These are phyloP conservation scores for Harpegnathos saltator DNA, from an alignment of 1,140 invertebrate genomes.

Conservation along the genomic window DNA sequence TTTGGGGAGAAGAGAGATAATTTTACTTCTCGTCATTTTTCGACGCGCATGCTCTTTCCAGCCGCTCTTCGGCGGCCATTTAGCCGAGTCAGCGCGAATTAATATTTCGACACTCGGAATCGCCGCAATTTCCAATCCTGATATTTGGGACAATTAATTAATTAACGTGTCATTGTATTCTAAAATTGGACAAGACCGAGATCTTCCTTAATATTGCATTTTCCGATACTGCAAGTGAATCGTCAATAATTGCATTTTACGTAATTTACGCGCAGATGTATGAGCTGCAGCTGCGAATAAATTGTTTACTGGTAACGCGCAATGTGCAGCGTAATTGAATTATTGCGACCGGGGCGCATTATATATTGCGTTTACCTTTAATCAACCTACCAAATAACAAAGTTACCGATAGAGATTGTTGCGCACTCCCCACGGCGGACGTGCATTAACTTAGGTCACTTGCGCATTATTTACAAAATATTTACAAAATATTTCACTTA, in stretches of 20 bases:
- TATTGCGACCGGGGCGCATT: slow-evolving; percentile 26
- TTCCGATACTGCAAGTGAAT: slow-evolving; percentile 39
- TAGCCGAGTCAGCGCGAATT: background rate
- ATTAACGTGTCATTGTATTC: slow-evolving; percentile 44
- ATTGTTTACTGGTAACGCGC: slow-evolving; percentile 52
- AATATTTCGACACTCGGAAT: slow-evolving; percentile 19
- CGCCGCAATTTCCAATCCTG: slow-evolving; percentile 27
- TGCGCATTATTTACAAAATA: slow-evolving; percentile 40
- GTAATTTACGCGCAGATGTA: slow-evolving; percentile 49
- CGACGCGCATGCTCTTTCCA: too few species aligned
- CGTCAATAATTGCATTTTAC: slow-evolving; percentile 38
- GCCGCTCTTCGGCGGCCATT: background rate
- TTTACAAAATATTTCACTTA: slow-evolving; percentile 23
- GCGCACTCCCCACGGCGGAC: slow-evolving; percentile 5
- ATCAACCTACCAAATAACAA: slow-evolving; percentile 50
- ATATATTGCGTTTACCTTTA: slow-evolving; percentile 44
- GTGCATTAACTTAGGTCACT: slow-evolving; percentile 51
- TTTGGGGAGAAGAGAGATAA: background rate
- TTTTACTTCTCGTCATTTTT: background rate
- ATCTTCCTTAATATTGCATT: slow-evolving; percentile 52
- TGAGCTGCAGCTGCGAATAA: slow-evolving; percentile 45
- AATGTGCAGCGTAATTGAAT: slow-evolving; percentile 53
- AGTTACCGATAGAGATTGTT: slow-evolving; percentile 48
- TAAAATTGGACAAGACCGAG: slow-evolving; percentile 41
- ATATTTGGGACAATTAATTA: slow-evolving; percentile 36